Conservation (phyloP, 2,797 vertebrate species). For the Sardinella longiceps region DNA sequence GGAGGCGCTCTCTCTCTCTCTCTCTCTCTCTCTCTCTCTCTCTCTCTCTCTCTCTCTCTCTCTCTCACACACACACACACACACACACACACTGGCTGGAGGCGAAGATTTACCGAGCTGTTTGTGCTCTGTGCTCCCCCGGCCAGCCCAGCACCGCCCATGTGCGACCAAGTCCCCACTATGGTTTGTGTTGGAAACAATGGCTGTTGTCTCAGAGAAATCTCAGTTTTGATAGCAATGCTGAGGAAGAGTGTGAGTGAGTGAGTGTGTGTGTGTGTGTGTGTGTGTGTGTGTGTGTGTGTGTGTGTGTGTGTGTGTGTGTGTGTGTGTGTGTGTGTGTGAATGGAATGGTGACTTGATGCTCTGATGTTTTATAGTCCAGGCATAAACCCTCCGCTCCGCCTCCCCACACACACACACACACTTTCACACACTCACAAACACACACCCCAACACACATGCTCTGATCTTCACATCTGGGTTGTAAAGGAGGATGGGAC, state of each 20-base stretch:
- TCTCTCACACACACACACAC: no score
- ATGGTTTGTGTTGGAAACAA: conserved; percentile 15
- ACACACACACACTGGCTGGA: background rate
- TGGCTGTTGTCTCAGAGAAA: conserved; percentile 3
- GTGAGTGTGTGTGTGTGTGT: background rate
- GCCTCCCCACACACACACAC: no score
- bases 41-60: no score
- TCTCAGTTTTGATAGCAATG: background rate
- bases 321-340: background rate
- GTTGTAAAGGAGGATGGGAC: background rate
- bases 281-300: background rate
- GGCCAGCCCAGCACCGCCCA: background rate
- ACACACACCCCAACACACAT: no score
- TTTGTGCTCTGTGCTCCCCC: background rate
- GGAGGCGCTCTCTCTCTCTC: no score
- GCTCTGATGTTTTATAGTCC: background rate
- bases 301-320: no score
- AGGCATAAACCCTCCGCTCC: background rate
- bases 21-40: no score
- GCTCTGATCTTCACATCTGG: conserved; percentile 13
- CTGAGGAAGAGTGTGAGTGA: background rate
- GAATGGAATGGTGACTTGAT: background rate
- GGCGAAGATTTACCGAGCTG: conserved; percentile 13
- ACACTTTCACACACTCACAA: no score
- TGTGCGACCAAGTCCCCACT: background rate